Percentiles rank a stretch among this genome's conserved stretches.
Evolutionary conservation across 2,113 vertebrate species (phyloP).

Genomic region (Sorex araneus): DNA sequence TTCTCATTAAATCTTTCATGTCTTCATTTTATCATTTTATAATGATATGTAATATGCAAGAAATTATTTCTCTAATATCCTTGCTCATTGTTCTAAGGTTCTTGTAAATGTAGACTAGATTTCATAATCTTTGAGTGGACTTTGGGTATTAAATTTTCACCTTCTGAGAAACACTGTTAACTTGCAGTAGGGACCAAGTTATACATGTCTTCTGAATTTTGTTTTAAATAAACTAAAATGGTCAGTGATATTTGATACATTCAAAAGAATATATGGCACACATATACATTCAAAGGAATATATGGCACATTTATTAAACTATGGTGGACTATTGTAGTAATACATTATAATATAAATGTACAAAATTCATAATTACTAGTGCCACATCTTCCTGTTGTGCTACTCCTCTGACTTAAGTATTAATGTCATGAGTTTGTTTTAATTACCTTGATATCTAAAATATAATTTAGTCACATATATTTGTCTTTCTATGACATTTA

Average conservation of each 20-base stretch:
- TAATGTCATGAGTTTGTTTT: slow-evolving; percentile 8
- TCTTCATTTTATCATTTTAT: background rate
- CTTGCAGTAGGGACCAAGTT: background rate
- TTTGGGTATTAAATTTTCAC: background rate
- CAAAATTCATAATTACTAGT: background rate
- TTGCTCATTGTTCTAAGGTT: background rate
- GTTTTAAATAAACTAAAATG: slow-evolving; percentile 18
- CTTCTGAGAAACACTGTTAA: background rate
- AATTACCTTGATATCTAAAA: background rate
- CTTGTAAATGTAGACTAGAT: background rate
- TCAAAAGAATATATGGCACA: background rate
- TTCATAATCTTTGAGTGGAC: background rate
- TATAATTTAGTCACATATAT: background rate
- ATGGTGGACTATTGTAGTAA: slow-evolving; percentile 9
- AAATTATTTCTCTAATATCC: background rate
- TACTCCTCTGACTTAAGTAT: background rate
- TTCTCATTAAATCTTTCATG: background rate
- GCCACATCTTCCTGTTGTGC: background rate
- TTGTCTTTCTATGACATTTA: too few species aligned
- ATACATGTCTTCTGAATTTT: background rate
- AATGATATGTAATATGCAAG: background rate
- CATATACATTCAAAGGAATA: background rate
- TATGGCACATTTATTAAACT: background rate
- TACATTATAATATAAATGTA: background rate
- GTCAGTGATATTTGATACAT: background rate